Percentiles rank a stretch among this genome's conserved stretches.
Evolutionary conservation across 2,888 invertebrate genomes (phyloP).

Genomic region (Yponomeuta plumbellus): DNA sequence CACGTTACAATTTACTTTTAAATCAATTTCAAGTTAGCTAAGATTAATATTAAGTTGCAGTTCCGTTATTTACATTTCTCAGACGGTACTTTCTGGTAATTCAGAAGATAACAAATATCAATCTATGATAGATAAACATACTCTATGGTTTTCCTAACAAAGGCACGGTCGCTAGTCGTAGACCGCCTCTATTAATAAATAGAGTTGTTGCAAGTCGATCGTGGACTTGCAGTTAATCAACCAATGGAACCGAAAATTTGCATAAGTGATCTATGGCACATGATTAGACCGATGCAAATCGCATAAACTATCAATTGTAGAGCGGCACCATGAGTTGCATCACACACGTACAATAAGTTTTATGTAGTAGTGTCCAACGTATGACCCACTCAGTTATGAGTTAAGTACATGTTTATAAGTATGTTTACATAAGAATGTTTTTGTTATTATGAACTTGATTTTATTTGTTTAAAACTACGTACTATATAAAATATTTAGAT

Average conservation of each 20-base stretch:
- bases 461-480: no score
- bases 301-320: background rate
- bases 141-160: background rate
- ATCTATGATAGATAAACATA: background rate
- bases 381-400: no score
- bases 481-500: no score
- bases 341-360: background rate
- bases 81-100: background rate
- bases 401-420: no score
- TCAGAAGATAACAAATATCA: no score
- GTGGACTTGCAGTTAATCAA: constrained; percentile 23
- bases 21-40: no score
- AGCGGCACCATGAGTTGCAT: background rate
- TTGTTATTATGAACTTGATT: no score
- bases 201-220: constrained; percentile 36
- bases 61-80: background rate
- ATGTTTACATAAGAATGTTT: no score
- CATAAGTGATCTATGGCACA: constrained; percentile 47
- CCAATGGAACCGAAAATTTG: constrained; percentile 31
- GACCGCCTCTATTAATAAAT: constrained; percentile 35
- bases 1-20: no score
- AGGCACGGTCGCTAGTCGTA: background rate
- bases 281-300: constrained; percentile 36
- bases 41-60: no score
- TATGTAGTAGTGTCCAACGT: background rate